Percentiles rank a stretch among this genome's conserved stretches.
These are phyloP conservation scores for Protonemura montana DNA, from an alignment of 2,888 invertebrate species.

Conservation along the genomic window DNA sequence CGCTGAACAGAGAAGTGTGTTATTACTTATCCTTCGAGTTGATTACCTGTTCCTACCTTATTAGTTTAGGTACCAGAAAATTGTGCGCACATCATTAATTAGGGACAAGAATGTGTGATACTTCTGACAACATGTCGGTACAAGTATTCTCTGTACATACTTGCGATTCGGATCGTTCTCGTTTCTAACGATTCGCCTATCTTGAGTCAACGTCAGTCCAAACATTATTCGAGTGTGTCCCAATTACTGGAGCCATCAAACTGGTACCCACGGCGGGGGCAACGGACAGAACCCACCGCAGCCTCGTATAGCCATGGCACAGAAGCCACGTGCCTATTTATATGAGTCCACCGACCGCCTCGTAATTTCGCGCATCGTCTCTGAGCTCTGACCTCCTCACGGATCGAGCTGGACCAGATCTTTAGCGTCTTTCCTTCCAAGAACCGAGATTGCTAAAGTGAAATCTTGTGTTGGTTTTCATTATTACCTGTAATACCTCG, in stretches of 20 bases:
- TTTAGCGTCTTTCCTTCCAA: background rate
- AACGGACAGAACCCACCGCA: background rate
- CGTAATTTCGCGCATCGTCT: too few species aligned
- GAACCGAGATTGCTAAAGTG: background rate
- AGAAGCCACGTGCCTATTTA: too few species aligned
- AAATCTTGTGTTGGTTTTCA: background rate
- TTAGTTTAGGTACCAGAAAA: too few species aligned
- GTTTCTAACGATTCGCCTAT: background rate
- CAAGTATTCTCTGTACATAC: background rate
- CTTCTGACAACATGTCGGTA: background rate
- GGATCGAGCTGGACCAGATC: background rate
- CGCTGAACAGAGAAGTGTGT: too few species aligned
- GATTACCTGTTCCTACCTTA: too few species aligned
- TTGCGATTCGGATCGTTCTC: background rate
- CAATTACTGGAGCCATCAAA: background rate
- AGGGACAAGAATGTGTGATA: background rate
- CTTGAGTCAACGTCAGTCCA: background rate
- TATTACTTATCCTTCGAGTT: too few species aligned
- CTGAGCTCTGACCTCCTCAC: background rate
- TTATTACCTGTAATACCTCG: background rate
- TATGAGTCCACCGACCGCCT: too few species aligned
- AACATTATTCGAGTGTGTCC: background rate
- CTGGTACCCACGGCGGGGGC: background rate
- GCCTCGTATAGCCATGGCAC: background rate
- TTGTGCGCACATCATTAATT: background rate